A percentile compares a stretch with the other conserved stretches of the same genome.
Conservation (phyloP, 2,113 vertebrate species). For the Oncorhynchus clarkii region DNA sequence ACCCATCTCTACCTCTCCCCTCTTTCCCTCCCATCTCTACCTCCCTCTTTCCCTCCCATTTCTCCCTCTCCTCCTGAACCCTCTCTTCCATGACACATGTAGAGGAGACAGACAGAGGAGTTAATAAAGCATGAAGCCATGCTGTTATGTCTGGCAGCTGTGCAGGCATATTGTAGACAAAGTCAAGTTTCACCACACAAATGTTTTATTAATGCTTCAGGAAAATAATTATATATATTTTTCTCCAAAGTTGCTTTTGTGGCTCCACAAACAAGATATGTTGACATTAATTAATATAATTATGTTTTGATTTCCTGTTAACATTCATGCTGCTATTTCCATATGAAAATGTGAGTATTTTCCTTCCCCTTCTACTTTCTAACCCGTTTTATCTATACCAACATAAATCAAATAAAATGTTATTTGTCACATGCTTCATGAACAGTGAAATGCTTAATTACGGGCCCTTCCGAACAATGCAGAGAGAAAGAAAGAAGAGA, state of each 20-base stretch:
- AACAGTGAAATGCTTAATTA: too few relatives aligned
- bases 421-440: too few relatives aligned
- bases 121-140: slow-evolving; percentile 28
- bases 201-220: slow-evolving; percentile 16
- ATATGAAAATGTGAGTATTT: too few relatives aligned
- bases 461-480: too few relatives aligned
- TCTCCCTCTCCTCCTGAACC: not conserved
- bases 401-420: too few relatives aligned
- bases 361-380: too few relatives aligned
- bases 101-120: slow-evolving; percentile 4
- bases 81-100: not conserved
- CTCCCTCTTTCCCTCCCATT: not conserved
- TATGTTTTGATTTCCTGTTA: not conserved
- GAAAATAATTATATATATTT: slow-evolving; percentile 11
- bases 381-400: not conserved
- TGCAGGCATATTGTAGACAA: slow-evolving; percentile 33
- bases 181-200: slow-evolving; percentile 12
- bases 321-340: not conserved
- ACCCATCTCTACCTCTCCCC: slow-evolving; percentile 11
- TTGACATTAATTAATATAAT: not conserved
- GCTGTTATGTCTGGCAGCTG: slow-evolving; percentile 34
- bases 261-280: not conserved
- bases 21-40: not conserved
- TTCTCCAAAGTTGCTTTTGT: too few relatives aligned
- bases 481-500: too few relatives aligned